A percentile compares a stretch with the other conserved stretches of the same genome.
Evolutionary conservation across 64 coral and sea anemone genomes (phyloP).

Genomic region (Montipora cactus): DNA sequence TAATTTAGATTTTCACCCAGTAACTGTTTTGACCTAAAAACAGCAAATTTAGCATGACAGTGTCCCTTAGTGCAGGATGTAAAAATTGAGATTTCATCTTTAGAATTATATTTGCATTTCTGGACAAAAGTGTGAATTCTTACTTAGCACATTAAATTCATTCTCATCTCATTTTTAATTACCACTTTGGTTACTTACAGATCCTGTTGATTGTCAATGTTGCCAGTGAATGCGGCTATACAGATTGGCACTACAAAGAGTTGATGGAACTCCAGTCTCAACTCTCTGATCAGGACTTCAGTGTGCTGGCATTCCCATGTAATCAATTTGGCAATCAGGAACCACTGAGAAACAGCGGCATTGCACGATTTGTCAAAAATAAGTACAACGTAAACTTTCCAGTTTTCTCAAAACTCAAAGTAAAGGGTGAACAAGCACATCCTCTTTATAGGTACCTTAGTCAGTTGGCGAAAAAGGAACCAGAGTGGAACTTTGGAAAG

Average conservation of each 20-base stretch:
- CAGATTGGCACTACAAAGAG: conserved; percentile 87
- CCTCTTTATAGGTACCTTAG: conserved; percentile 81
- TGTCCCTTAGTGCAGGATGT: too few relatives aligned
- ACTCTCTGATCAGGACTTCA: conserved; percentile 69
- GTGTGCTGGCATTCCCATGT: conserved; percentile 91
- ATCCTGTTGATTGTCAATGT: conserved; percentile 94
- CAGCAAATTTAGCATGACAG: too few relatives aligned
- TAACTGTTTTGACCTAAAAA: too few relatives aligned
- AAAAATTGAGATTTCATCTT: too few relatives aligned
- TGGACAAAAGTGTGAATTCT: background rate
- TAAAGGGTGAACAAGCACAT: conserved; percentile 79
- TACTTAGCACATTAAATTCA: background rate
- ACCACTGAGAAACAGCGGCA: conserved; percentile 80
- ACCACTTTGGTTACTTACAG: conserved; percentile 23
- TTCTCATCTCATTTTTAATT: too few relatives aligned
- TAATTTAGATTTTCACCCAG: too few relatives aligned
- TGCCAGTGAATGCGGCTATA: conserved; percentile 98
- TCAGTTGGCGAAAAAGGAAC: conserved; percentile 8
- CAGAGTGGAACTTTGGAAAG: conserved; percentile 97
- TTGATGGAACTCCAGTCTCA: conserved; percentile 85
- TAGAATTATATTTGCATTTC: too few relatives aligned
- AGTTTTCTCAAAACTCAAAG: conserved; percentile 92
- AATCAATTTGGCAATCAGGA: conserved; percentile 98
- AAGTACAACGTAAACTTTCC: conserved; percentile 86
- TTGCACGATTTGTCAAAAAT: conserved; percentile 80